A percentile compares a stretch with the other conserved stretches of the same genome.
phyloP scores from a whole-genome alignment of 2,888 invertebrate genomes.

The Heliothis peltigera region DNA sequence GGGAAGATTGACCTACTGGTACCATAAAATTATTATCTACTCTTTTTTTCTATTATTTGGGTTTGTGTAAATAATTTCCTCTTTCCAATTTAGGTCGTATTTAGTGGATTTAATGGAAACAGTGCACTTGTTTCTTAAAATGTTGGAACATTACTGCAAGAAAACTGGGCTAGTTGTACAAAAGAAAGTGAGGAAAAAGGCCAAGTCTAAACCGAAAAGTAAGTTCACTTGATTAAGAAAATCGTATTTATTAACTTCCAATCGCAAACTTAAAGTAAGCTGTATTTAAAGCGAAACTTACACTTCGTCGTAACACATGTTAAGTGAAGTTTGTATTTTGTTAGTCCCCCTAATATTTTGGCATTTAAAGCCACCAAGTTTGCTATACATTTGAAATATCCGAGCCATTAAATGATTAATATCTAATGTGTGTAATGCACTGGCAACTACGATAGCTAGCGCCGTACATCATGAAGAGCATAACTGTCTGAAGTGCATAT shows the following conservation, averaged over 20 bases:
- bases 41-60: slow-evolving; percentile 5
- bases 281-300: neutral
- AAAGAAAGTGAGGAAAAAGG: slow-evolving; percentile 89
- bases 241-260: no score
- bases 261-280: no score
- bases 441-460: slow-evolving; percentile 56
- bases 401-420: slow-evolving; percentile 50
- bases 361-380: neutral
- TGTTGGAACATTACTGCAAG: slow-evolving; percentile 94
- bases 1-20: no score
- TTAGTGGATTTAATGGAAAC: slow-evolving; percentile 97
- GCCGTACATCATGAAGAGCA: slow-evolving; percentile 47
- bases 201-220: slow-evolving; percentile 87
- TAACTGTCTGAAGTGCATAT: slow-evolving; percentile 47
- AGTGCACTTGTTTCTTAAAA: slow-evolving; percentile 96
- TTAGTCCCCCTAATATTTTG: slow-evolving; percentile 22
- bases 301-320: neutral
- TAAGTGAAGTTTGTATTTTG: neutral
- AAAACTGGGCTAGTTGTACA: slow-evolving; percentile 92
- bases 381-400: slow-evolving; percentile 42
- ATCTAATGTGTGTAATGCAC: slow-evolving; percentile 56
- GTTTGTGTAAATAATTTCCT: neutral
- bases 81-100: slow-evolving; percentile 90
- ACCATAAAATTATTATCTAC: no score
- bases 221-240: slow-evolving; percentile 40